Conservation (phyloP, 2,113 vertebrate genomes). For the Tragelaphus scriptus region DNA sequence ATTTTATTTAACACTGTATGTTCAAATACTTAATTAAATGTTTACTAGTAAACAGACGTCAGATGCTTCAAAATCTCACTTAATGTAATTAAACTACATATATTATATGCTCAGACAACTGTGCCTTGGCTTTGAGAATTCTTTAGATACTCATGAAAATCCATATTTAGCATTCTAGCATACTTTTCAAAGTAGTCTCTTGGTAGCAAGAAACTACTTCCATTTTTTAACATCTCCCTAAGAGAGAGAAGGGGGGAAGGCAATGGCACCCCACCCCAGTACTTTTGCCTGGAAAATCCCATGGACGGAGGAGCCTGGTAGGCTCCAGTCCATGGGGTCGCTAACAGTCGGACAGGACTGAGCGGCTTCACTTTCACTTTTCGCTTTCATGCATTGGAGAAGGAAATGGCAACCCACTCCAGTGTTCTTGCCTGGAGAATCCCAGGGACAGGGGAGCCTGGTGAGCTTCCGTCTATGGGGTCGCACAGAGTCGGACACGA, state of each 20-base stretch:
- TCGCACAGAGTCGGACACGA: too few relatives aligned
- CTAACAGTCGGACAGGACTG: too few relatives aligned
- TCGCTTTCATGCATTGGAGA: too few relatives aligned
- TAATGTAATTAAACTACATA: constrained; percentile 70
- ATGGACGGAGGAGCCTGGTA: too few relatives aligned
- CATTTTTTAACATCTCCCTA: constrained; percentile 37
- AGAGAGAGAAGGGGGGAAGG: constrained; percentile 42
- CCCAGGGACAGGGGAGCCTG: too few relatives aligned
- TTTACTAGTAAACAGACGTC: constrained; percentile 72
- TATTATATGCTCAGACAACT: constrained; percentile 60
- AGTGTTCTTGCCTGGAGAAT: too few relatives aligned
- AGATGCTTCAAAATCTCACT: constrained; percentile 63
- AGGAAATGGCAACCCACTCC: too few relatives aligned
- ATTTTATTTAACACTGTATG: constrained; percentile 42
- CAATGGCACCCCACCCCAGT: too few relatives aligned
- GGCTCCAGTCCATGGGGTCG: too few relatives aligned
- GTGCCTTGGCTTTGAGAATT: constrained; percentile 54
- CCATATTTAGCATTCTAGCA: constrained; percentile 47
- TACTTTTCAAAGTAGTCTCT: constrained; percentile 43
- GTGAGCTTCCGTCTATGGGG: too few relatives aligned
- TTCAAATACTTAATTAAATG: constrained; percentile 69
- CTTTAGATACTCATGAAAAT: constrained; percentile 62
- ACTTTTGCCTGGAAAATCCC: too few relatives aligned
- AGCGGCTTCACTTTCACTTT: too few relatives aligned
- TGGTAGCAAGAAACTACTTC: constrained; percentile 38